Percentiles rank a stretch among this genome's conserved stretches.
phyloP scores from a whole-genome alignment of 2,888 invertebrate genomes.

The Drosophila robusta region DNA sequence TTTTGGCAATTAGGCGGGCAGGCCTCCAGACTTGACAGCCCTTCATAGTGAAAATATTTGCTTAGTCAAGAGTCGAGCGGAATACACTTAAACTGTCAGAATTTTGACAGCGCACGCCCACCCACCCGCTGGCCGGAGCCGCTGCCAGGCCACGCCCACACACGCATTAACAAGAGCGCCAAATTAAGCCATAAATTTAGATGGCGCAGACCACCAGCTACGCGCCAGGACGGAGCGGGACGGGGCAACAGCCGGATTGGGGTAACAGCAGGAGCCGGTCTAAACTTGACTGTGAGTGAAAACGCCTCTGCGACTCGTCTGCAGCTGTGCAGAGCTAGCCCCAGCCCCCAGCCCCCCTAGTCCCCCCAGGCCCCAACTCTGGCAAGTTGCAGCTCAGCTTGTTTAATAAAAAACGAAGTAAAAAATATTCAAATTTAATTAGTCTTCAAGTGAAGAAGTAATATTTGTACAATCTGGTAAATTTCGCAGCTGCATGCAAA shows the following conservation, averaged over 20 bases:
- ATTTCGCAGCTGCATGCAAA: slow-evolving; percentile 71
- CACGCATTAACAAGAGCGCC: slow-evolving; percentile 75
- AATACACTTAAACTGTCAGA: slow-evolving; percentile 74
- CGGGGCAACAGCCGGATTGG: slow-evolving; percentile 3
- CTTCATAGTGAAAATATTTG: slow-evolving; percentile 61
- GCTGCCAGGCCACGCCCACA: slow-evolving; percentile 57
- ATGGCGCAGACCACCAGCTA: slow-evolving; percentile 69
- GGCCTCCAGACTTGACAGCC: slow-evolving; percentile 37
- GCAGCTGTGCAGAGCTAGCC: slow-evolving; percentile 20
- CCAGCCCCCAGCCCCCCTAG: neutral
- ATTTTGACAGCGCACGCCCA: slow-evolving; percentile 70
- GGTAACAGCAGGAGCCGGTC: slow-evolving; percentile 59
- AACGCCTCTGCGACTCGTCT: slow-evolving; percentile 60
- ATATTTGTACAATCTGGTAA: slow-evolving; percentile 77
- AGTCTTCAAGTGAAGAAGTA: slow-evolving; percentile 82
- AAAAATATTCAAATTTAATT: slow-evolving; percentile 83
- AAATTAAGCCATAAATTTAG: slow-evolving; percentile 78
- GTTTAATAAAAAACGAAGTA: slow-evolving; percentile 59
- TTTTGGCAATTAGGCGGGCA: slow-evolving; percentile 56
- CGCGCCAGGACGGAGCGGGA: no score
- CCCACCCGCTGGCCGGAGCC: slow-evolving; percentile 26
- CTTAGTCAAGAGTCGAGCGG: slow-evolving; percentile 52
- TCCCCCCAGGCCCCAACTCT: neutral
- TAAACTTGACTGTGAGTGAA: slow-evolving; percentile 46
- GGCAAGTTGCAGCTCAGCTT: slow-evolving; percentile 37